Conservation (phyloP, 2,888 invertebrate species). For the Petrolisthes cinctipes region DNA sequence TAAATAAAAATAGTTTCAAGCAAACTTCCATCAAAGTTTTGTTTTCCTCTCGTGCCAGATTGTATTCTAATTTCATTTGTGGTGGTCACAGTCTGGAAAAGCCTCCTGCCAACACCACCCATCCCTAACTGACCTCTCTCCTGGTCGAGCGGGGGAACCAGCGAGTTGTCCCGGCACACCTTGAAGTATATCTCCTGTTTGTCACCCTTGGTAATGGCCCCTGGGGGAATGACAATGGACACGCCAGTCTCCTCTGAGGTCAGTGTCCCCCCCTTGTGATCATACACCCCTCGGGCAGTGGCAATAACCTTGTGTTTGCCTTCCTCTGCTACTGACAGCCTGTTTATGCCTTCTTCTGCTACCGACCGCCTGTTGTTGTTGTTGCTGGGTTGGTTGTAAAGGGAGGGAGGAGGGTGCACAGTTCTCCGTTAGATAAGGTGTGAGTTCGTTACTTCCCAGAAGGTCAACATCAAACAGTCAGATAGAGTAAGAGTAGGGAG, state of each 20-base stretch:
- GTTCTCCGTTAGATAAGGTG: slow-evolving; percentile 39
- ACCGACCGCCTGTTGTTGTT: slow-evolving; percentile 47
- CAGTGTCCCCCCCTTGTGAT: slow-evolving; percentile 84
- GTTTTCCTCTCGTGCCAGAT: neutral
- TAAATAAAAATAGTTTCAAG: slow-evolving; percentile 18
- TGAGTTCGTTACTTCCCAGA: slow-evolving; percentile 15
- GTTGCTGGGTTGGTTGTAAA: neutral
- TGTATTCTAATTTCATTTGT: neutral
- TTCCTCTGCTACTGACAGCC: slow-evolving; percentile 63
- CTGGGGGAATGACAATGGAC: slow-evolving; percentile 87
- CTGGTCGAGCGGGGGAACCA: slow-evolving; percentile 85
- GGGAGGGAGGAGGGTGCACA: slow-evolving; percentile 44
- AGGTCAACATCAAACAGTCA: slow-evolving; percentile 20
- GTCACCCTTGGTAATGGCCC: slow-evolving; percentile 85
- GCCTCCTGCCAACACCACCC: slow-evolving; percentile 45
- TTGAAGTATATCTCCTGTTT: slow-evolving; percentile 94
- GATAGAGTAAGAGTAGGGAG: slow-evolving; percentile 37
- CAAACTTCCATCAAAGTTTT: slow-evolving; percentile 5
- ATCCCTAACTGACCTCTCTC: slow-evolving; percentile 80
- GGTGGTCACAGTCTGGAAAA: slow-evolving; percentile 41
- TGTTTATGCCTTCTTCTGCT: slow-evolving; percentile 64
- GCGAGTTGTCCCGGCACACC: slow-evolving; percentile 78
- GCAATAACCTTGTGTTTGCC: slow-evolving; percentile 68
- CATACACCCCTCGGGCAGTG: slow-evolving; percentile 75
- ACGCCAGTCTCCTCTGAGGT: slow-evolving; percentile 92